phyloP scores from a whole-genome alignment of 2,888 invertebrate species.

The Apantesis nais region DNA sequence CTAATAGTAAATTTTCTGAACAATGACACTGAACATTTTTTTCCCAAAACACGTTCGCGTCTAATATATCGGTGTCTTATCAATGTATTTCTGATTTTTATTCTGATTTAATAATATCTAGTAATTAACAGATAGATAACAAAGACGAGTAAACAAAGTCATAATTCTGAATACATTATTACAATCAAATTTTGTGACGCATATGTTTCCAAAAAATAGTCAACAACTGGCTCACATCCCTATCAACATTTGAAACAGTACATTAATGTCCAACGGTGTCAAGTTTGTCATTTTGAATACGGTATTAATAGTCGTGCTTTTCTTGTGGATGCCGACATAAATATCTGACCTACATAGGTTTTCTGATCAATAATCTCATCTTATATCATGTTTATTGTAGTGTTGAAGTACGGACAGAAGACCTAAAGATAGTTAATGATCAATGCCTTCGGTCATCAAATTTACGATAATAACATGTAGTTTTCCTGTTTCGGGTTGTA shows the following conservation, averaged over 20 bases:
- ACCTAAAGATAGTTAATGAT: background rate
- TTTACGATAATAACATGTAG: background rate
- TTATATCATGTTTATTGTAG: conserved; percentile 9
- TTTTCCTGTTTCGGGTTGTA: background rate
- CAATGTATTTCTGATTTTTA: background rate
- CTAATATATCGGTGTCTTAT: background rate
- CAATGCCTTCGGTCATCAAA: background rate
- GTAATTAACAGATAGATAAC: background rate
- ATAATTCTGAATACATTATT: background rate
- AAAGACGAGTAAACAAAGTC: background rate
- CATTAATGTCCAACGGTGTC: conserved; percentile 26
- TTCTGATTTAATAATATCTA: background rate
- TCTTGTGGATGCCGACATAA: conserved; percentile 44
- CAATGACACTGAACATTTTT: background rate
- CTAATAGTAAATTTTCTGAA: background rate
- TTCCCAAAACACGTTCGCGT: background rate
- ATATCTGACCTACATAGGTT: conserved; percentile 49
- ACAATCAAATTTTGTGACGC: background rate
- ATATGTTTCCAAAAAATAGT: background rate
- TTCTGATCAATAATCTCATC: conserved; percentile 49
- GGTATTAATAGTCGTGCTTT: conserved; percentile 34
- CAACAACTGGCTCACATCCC: conserved; percentile 19
- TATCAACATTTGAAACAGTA: conserved; percentile 27
- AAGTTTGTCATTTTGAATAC: conserved; percentile 40
- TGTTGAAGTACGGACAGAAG: background rate